A percentile compares a stretch with the other conserved stretches of the same genome.
These are phyloP conservation scores for Hydriomena furcata DNA, from an alignment of 2,888 invertebrate species.

Conservation along the genomic window DNA sequence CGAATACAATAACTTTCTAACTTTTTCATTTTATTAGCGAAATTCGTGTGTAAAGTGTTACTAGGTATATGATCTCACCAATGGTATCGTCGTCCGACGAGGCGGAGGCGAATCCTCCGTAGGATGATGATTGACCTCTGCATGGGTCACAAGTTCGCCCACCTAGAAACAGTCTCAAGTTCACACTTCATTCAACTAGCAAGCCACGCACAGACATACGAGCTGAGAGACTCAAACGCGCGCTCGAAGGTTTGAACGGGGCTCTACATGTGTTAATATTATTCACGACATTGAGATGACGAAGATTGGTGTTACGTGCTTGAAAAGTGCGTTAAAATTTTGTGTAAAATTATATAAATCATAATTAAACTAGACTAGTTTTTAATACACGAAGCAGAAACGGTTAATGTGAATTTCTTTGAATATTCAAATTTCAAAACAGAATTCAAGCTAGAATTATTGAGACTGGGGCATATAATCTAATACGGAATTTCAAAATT, in stretches of 20 bases:
- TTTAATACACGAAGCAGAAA: conserved; percentile 5
- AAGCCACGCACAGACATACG: neutral
- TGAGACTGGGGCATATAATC: too few species aligned
- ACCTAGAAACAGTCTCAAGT: conserved; percentile 41
- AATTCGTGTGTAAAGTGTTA: too few species aligned
- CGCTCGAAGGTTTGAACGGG: neutral
- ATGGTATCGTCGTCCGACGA: conserved; percentile 84
- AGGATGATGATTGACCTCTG: conserved; percentile 84
- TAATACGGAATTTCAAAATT: too few species aligned
- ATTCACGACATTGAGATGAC: conserved; percentile 16
- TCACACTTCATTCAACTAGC: neutral
- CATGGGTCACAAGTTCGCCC: conserved; percentile 80
- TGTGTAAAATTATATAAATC: neutral
- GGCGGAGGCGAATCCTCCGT: conserved; percentile 83
- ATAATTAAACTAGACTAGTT: neutral
- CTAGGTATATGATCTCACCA: conserved; percentile 55
- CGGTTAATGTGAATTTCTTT: neutral
- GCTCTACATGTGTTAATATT: neutral
- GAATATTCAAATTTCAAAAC: neutral
- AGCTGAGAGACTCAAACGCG: neutral
- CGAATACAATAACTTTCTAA: too few species aligned
- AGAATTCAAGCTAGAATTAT: too few species aligned
- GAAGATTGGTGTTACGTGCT: conserved; percentile 18
- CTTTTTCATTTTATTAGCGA: too few species aligned
- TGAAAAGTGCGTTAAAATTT: conserved; percentile 15